Evolutionary conservation across 2,113 vertebrate species (phyloP).

Genomic region (Silurus meridionalis): DNA sequence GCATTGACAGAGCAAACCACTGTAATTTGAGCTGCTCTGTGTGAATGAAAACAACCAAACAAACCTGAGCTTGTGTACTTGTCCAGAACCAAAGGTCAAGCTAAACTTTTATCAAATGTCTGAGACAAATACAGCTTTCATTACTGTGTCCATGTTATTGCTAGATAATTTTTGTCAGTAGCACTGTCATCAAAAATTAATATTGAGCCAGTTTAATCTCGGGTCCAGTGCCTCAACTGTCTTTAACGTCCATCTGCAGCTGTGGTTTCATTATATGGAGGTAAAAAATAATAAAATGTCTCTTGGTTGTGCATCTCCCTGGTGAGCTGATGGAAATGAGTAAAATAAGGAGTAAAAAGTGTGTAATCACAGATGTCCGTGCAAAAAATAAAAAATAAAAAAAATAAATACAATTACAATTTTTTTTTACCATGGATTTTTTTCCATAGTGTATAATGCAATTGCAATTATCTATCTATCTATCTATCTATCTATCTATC

Average conservation of each 20-base stretch:
- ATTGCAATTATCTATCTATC: not conserved
- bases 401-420: not conserved
- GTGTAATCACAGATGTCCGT: not conserved
- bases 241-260: constrained; percentile 7
- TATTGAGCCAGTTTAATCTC: constrained; percentile 7
- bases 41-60: constrained; percentile 36
- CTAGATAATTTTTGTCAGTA: not conserved
- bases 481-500: too few relatives aligned
- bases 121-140: not conserved
- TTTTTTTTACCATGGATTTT: not conserved
- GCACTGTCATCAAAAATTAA: not conserved
- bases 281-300: constrained; percentile 35
- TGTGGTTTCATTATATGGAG: constrained; percentile 38
- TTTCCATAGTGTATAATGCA: not conserved
- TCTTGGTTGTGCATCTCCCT: constrained; percentile 33
- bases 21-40: constrained; percentile 56
- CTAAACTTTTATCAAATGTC: constrained; percentile 20
- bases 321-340: constrained; percentile 24
- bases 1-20: not conserved
- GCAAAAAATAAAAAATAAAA: not conserved
- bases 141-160: not conserved
- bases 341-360: constrained; percentile 31
- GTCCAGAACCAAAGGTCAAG: constrained; percentile 34
- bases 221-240: constrained; percentile 29
- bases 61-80: not conserved